Base-by-base conservation (phyloP, 2,797 vertebrate genomes). In the Phoebastria nigripes region DNA sequence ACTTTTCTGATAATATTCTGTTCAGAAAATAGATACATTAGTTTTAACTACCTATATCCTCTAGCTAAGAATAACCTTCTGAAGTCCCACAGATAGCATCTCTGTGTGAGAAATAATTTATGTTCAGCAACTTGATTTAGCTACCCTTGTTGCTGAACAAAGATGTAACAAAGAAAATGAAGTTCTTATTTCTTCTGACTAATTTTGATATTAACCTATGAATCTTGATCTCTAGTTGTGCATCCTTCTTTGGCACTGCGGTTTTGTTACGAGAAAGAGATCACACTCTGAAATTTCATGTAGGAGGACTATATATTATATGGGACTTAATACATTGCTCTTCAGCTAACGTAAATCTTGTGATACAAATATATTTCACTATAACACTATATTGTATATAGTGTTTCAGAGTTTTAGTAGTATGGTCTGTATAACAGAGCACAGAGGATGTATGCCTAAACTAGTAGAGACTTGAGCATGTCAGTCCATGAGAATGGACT, bases 381-480 rank as follows among this genome's bases (percentile, higher is more conserved):
- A 4, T 49, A 39, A 51, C 12, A 8, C 25, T 67, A 14, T 13
- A 28, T 42, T 31, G 35, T 37, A 28, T 28, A 7, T 44, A 52
- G 14, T 10, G 6, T 54, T 72, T 46, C 24, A 44, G 37, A 35
- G 24, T 84, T 88, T 42, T 22, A 74, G 17, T 70, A 25, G 35
- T 54, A 9, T 29, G 44, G 9, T 69, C 11, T 73, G 18, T 61
- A 15, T 61, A 76, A n/a, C 11, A 61, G 17, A 42, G 11, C 33
- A 42, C 2, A 4, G 49, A 63, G 35, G 11, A 46, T 4, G 3
- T 46, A 35, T 0, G 2, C 5, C 25, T 61, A 4, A 91, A 41
- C 29, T 44, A 31, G 15, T 18, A 56, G 26, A 47, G 37, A 33
- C 39, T 44, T 54, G 24, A 59, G 24, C 6, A 20, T 37, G 22